Evolutionary conservation across 2,113 vertebrate genomes (phyloP).

Genomic region (Cygnus atratus): DNA sequence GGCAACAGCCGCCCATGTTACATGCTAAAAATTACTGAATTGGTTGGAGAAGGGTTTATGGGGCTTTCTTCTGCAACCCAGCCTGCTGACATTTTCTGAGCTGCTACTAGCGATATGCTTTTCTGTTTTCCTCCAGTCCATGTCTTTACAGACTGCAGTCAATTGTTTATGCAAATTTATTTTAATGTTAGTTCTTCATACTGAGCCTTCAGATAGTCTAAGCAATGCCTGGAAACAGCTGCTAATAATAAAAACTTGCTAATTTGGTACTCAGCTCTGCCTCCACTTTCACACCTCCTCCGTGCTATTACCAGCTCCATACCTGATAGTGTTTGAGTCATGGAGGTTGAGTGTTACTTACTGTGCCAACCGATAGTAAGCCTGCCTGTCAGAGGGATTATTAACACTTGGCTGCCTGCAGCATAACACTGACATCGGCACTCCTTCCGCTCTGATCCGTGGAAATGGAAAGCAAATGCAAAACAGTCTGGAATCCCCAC

Average conservation of each 20-base stretch:
- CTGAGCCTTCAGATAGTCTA: not conserved
- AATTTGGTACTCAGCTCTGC: not conserved
- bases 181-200: not conserved
- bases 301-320: not conserved
- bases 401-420: not conserved
- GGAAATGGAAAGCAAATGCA: not conserved
- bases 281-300: slow-evolving; percentile 19
- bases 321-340: slow-evolving; percentile 6
- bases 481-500: not conserved
- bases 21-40: not conserved
- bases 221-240: slow-evolving; percentile 3
- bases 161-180: not conserved
- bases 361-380: not conserved
- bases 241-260: slow-evolving; percentile 47
- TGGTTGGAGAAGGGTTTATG: not conserved
- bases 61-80: not conserved
- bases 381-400: not conserved
- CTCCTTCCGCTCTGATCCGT: not conserved
- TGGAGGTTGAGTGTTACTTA: not conserved
- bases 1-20: not conserved
- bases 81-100: not conserved
- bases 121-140: not conserved
- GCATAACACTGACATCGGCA: not conserved
- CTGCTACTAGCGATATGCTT: not conserved
- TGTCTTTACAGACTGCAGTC: not conserved